Evolutionary conservation across 2,888 invertebrate genomes (phyloP).

Genomic region (Pseudococcus longispinus): DNA sequence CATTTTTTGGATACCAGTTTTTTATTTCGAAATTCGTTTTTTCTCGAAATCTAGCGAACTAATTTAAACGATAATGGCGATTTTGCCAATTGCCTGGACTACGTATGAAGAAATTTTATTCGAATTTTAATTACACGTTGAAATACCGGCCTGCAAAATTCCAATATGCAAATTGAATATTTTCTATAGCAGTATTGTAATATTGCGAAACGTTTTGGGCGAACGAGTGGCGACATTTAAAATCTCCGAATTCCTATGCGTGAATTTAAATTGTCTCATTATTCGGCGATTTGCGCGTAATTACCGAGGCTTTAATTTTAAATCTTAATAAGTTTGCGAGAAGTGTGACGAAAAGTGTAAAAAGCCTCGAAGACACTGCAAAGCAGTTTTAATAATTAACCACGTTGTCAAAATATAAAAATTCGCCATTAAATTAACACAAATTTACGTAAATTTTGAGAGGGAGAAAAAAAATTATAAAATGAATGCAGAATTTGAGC

Average conservation of each 20-base stretch:
- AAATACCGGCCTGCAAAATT: not conserved
- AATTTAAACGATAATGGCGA: not conserved
- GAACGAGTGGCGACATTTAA: not conserved
- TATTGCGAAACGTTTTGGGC: not conserved
- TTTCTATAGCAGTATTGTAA: not conserved
- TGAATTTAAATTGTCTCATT: not conserved
- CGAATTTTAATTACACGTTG: not conserved
- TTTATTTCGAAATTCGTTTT: too few species aligned
- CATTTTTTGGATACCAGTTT: too few species aligned
- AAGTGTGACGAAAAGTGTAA: not conserved
- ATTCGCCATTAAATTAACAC: not conserved
- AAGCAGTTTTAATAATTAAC: not conserved
- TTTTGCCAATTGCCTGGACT: not conserved
- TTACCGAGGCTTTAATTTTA: not conserved
- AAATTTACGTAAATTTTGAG: not conserved
- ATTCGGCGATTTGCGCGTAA: not conserved
- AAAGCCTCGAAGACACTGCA: not conserved
- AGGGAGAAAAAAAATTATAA: too few species aligned
- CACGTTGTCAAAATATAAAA: not conserved
- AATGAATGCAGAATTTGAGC: too few species aligned
- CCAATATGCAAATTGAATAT: constrained; percentile 2
- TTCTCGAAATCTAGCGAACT: too few species aligned
- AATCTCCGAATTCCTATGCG: not conserved
- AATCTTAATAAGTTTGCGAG: not conserved
- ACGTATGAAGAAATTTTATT: not conserved